Conservation (phyloP, 2,797 vertebrate genomes). For the Loriculus beryllinus region DNA sequence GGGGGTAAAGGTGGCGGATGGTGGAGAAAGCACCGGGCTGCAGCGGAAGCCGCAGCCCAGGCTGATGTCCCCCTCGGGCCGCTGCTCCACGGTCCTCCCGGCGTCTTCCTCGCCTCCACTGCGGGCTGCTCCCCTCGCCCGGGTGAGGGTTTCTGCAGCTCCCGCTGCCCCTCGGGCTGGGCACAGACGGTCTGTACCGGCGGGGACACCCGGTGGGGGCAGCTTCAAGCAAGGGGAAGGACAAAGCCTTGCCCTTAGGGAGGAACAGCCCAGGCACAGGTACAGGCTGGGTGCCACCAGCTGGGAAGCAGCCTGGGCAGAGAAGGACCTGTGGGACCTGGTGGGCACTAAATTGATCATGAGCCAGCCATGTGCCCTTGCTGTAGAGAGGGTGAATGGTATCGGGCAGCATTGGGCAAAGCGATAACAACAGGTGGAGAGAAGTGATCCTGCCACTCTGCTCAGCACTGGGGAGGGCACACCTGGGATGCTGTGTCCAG, state of each 20-base stretch:
- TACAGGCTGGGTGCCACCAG: no score
- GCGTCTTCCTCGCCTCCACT: background rate
- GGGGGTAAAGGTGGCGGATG: background rate
- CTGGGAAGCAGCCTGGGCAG: background rate
- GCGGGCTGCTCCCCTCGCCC: background rate
- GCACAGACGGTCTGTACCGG: background rate
- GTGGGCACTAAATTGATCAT: background rate
- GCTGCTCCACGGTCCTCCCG: background rate
- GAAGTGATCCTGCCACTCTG: background rate
- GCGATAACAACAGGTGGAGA: background rate
- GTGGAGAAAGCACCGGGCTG: background rate
- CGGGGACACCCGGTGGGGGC: background rate
- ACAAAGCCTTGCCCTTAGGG: background rate
- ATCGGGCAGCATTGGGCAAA: background rate
- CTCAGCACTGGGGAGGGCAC: background rate
- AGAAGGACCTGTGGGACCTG: no score
- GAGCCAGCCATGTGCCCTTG: background rate
- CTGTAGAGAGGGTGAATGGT: fast-evolving
- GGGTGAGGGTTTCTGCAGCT: background rate
- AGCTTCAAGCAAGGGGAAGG: background rate
- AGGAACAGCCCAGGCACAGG: background rate
- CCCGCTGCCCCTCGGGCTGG: background rate
- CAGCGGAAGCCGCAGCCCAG: no score
- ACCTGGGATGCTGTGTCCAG: background rate
- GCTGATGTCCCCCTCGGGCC: background rate